Conservation (phyloP, 2,797 vertebrate genomes). For the Threskiornis aethiopicus region DNA sequence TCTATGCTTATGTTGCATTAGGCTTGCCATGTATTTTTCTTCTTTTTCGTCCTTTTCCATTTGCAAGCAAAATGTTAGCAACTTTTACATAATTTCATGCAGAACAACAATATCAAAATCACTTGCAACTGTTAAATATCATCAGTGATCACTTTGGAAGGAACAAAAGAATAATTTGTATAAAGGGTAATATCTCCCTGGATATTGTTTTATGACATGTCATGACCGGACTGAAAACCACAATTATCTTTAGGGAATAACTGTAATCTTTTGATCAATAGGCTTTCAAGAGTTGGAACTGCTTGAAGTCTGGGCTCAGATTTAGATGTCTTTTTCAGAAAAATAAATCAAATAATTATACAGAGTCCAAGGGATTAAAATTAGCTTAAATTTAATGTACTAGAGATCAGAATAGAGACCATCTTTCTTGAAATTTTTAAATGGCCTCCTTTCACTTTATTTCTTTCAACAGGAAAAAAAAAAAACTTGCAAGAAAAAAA, state of each 20-base stretch:
- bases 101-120: neutral
- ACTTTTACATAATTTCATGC: neutral
- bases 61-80: neutral
- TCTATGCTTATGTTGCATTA: neutral
- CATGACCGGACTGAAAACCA: constrained; percentile 15
- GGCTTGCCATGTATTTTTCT: neutral
- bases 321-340: neutral
- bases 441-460: neutral
- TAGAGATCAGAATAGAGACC: neutral
- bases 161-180: constrained; percentile 36
- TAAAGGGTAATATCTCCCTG: constrained; percentile 16
- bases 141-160: neutral
- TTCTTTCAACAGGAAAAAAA: neutral
- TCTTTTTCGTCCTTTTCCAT: neutral
- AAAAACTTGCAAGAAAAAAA: neutral
- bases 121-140: constrained; percentile 6
- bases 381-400: neutral
- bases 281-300: neutral
- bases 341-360: neutral
- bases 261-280: constrained; percentile 36
- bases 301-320: neutral
- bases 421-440: neutral
- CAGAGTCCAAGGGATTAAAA: neutral
- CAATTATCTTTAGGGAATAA: constrained; percentile 24
- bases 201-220: neutral